Percentiles rank a stretch among this genome's conserved stretches.
phyloP scores from a whole-genome alignment of 2,797 vertebrate species.

The Lepilemur septentrionalis region DNA sequence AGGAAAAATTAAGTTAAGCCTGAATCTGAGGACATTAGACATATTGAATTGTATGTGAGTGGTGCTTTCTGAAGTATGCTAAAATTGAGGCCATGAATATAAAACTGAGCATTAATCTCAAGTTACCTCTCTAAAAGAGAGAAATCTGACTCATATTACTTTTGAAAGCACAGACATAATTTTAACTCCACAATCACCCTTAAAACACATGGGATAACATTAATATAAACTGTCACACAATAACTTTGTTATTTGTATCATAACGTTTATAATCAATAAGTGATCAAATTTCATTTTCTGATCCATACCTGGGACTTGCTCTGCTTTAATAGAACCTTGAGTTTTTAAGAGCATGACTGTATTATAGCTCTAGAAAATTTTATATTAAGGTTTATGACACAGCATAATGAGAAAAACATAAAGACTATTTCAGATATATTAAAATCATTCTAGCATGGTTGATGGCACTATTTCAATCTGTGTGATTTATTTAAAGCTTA shows the following conservation, averaged over 20 bases:
- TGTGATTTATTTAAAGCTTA: slow-evolving; percentile 48
- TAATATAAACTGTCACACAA: neutral
- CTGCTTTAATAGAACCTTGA: neutral
- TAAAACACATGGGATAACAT: neutral
- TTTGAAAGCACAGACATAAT: neutral
- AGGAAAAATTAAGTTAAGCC: neutral
- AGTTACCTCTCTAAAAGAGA: neutral
- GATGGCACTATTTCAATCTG: slow-evolving; percentile 22
- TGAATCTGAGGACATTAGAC: neutral
- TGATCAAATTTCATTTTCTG: slow-evolving; percentile 31
- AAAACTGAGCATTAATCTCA: neutral
- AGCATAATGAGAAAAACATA: slow-evolving; percentile 60
- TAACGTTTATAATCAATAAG: neutral
- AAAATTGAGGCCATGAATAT: neutral
- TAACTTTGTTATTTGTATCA: slow-evolving; percentile 45
- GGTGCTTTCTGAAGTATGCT: neutral
- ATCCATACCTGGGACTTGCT: neutral
- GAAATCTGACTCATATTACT: neutral
- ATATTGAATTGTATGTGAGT: neutral
- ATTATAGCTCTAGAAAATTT: slow-evolving; percentile 17
- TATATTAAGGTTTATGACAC: slow-evolving; percentile 42
- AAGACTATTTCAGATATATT: slow-evolving; percentile 37
- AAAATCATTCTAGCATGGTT: slow-evolving; percentile 58
- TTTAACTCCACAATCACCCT: neutral
- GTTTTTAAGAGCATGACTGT: neutral